A percentile compares a stretch with the other conserved stretches of the same genome.
These are phyloP conservation scores for Vimba vimba DNA, from an alignment of 2,113 vertebrate species.

Conservation along the genomic window DNA sequence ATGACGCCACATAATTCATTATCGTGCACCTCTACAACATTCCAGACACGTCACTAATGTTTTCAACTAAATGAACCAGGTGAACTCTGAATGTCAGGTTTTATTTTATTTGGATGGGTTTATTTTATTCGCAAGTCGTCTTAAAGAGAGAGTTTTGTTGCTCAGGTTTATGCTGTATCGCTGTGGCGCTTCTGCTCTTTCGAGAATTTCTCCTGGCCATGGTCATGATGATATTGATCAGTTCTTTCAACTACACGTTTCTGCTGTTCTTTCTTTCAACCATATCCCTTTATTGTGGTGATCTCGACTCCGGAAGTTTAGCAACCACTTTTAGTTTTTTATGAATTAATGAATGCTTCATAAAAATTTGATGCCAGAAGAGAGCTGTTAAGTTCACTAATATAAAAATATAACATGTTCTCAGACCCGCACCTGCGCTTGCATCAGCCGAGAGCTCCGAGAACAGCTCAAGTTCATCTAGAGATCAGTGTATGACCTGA, in stretches of 20 bases:
- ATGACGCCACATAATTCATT: not conserved
- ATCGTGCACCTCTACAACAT: conserved; percentile 57
- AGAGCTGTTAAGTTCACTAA: not conserved
- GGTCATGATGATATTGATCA: not conserved
- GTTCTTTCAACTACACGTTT: not conserved
- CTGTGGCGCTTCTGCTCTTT: conserved; percentile 4
- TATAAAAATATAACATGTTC: not conserved
- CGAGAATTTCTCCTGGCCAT: not conserved
- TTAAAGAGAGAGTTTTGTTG: conserved; percentile 56
- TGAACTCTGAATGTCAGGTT: conserved; percentile 49
- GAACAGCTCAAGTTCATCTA: not conserved
- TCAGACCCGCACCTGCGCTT: conserved; percentile 2
- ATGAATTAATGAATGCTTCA: conserved; percentile 6
- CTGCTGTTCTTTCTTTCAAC: not conserved
- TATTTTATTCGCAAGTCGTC: conserved; percentile 46
- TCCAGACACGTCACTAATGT: conserved; percentile 52
- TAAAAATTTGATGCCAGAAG: not conserved
- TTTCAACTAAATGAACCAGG: conserved; percentile 13
- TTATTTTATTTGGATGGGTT: conserved; percentile 23
- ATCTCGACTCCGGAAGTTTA: conserved; percentile 12
- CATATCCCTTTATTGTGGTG: not conserved
- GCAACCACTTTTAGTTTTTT: not conserved
- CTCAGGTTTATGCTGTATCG: conserved; percentile 41
- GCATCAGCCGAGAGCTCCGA: not conserved
- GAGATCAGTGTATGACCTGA: conserved; percentile 4